Base-by-base conservation (phyloP, 2,888 invertebrate genomes). In the Thera britannica region DNA sequence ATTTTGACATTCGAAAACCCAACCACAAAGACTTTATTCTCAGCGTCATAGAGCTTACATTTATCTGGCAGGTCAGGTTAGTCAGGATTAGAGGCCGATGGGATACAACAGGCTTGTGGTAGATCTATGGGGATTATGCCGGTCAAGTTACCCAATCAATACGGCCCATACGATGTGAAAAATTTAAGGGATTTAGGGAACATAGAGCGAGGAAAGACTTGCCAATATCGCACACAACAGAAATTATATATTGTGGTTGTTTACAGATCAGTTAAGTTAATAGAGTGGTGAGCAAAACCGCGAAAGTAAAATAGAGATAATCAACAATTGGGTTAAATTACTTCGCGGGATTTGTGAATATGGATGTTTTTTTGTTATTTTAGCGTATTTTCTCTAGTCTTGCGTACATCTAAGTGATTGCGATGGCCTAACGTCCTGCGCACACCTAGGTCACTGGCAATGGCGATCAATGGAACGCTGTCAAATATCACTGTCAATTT, bases 41-140 rank as follows among this genome's bases (percentile, higher is more conserved):
- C 0, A 1, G 4, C 2, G 0, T 0, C 0, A 23, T 74, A 80
- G 65, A 61, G 58, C 60, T 64, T 34, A 67, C 59, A 68, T 70
- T 72, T 36, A 41, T 48, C 34, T 68, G 52, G 23, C 6, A 12
- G 1, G 23, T 46, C 41, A 23, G 3, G 3, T n/a, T 11, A 48
- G 51, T 67, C 62, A 54, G 70, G 74, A 41, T 64, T 51, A n/a
- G 56, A 73, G 57, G 65, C 70, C 77, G 73, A 72, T 72, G 74
- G 79, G 81, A 79, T 79, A 77, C 77, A 79, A 75, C 68, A 73
- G 79, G 78, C 77, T 84, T 83, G 81, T 52, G 80, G 81, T 68
- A 75, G 81, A 83, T 83, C 75, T 78, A 70, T 68, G 59, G 64
- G 80, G 83, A 82, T 86, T 85, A 85, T 72, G 65, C 72, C 63